Percentiles rank a stretch among this genome's conserved stretches.
Conservation (phyloP, 1,140 invertebrate species). For the Orussus abietinus region DNA sequence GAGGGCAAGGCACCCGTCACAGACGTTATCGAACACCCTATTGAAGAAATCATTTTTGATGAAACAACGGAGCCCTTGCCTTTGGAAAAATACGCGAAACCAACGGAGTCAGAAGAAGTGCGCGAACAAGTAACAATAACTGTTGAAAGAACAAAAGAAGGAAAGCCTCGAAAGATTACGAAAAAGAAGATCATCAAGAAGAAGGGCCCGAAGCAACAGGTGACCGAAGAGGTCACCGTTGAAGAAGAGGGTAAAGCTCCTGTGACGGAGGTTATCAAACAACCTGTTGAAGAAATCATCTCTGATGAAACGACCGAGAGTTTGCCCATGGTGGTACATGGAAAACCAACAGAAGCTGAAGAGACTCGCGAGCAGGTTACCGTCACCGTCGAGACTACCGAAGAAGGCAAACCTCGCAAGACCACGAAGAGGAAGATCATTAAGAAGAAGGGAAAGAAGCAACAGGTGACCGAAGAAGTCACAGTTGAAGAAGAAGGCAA, state of each 20-base stretch:
- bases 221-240: slow-evolving; percentile 10
- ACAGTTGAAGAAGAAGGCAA: slow-evolving; percentile 14
- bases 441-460: slow-evolving; percentile 30
- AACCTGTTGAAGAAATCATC: slow-evolving; percentile 18
- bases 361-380: slow-evolving; percentile 10
- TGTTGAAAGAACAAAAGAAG: slow-evolving; percentile 9
- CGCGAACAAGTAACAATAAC: slow-evolving; percentile 13
- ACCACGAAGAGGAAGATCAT: slow-evolving; percentile 36
- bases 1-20: slow-evolving; percentile 9
- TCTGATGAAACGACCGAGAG: neutral
- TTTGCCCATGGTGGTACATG: neutral
- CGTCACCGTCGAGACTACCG: slow-evolving; percentile 1
- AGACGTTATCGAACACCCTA: neutral
- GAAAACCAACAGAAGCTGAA: slow-evolving; percentile 15
- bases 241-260: slow-evolving; percentile 20
- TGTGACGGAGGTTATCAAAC: slow-evolving; percentile 11
- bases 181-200: no score
- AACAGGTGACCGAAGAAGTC: slow-evolving; percentile 15
- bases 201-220: no score
- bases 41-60: neutral
- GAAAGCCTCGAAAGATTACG: slow-evolving; percentile 3
- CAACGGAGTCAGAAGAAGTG: slow-evolving; percentile 9
- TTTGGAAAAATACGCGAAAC: slow-evolving; percentile 7
- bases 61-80: neutral
- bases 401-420: slow-evolving; percentile 31